Evolutionary conservation across 2,113 vertebrate species (phyloP), one percentile per base, ranked within the genome.

Genomic region (Gymnarchus niloticus): DNA sequence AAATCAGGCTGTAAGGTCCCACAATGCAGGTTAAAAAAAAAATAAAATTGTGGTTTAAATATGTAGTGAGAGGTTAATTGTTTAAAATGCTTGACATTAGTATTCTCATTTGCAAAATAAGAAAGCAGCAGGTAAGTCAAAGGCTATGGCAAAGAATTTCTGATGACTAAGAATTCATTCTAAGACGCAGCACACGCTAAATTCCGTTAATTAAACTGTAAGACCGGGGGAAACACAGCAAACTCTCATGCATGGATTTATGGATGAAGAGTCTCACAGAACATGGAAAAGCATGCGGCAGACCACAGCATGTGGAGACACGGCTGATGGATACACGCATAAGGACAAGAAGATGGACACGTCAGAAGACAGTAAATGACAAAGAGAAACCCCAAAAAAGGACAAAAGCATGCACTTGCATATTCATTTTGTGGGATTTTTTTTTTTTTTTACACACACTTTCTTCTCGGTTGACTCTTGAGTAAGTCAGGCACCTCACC

Each of bases 51-150:
- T 7, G 2, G 23, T 44, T 52, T 86, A 17, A 83, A 46, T 82
- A 73, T 73, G 61, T 83, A 59, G 28, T 81, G 78, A 25, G 57
- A 65, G 78, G 57, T 65, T 86, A 86, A 83, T 54, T 76, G 82
- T 78, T 76, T 83, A 56, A 76, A 37, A 56, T 77, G 61, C 54
- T 83, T 23, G 14, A 83, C 17, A 77, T 77, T 86, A 86, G 57
- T 73, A 54, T 83, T 86, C 19, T 69, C 78, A 83, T 65, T 81
- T 80, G 56, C 76, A 86, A 69, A 92, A 89, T 87, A 88, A 86
- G 83, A 89, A 56, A 92, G 19, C 87, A 92, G 92, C 91, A 92
- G 90, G 92, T 89, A 93, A 93, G 91, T 91, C 90, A 93, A 93
- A 94, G 89, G 92, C 82, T 86, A 87, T 84, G 90, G 88, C 89